Conservation (phyloP, 2,888 invertebrate genomes). For the Andrena haemorrhoa region DNA sequence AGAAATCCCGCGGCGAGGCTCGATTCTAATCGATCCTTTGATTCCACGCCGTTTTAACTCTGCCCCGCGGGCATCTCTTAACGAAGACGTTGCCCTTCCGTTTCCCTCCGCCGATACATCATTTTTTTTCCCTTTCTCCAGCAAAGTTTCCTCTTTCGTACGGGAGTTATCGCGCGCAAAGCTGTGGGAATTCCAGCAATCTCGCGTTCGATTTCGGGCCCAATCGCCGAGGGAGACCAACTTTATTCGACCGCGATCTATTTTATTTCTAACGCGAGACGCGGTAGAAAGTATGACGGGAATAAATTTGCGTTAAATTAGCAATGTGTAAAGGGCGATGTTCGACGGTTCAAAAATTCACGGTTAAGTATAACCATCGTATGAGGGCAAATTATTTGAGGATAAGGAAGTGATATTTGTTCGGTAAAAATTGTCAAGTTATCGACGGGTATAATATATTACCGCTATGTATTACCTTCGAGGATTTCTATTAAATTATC, state of each 20-base stretch:
- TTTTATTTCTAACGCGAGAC: neutral
- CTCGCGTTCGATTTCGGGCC: neutral
- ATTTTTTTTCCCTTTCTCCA: constrained; percentile 40
- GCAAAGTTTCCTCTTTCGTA: constrained; percentile 21
- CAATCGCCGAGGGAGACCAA: neutral
- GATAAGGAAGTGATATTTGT: no score
- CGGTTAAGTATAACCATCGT: no score
- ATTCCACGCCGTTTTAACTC: constrained; percentile 75
- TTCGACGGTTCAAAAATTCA: no score
- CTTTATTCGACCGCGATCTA: neutral
- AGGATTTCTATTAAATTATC: no score
- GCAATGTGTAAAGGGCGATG: no score
- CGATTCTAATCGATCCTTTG: constrained; percentile 80
- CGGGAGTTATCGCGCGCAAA: constrained; percentile 17
- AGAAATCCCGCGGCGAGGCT: constrained; percentile 76
- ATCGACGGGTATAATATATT: no score
- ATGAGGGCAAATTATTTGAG: no score
- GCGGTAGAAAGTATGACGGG: no score
- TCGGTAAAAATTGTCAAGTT: no score
- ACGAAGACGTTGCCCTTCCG: constrained; percentile 65
- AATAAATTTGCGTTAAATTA: no score
- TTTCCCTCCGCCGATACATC: constrained; percentile 29
- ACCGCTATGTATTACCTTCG: no score
- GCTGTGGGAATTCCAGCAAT: constrained; percentile 63
- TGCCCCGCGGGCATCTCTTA: constrained; percentile 72